Percentiles rank a stretch among this genome's conserved stretches.
Evolutionary conservation across 2,888 invertebrate genomes (phyloP).

Genomic region (Suillia variegata): DNA sequence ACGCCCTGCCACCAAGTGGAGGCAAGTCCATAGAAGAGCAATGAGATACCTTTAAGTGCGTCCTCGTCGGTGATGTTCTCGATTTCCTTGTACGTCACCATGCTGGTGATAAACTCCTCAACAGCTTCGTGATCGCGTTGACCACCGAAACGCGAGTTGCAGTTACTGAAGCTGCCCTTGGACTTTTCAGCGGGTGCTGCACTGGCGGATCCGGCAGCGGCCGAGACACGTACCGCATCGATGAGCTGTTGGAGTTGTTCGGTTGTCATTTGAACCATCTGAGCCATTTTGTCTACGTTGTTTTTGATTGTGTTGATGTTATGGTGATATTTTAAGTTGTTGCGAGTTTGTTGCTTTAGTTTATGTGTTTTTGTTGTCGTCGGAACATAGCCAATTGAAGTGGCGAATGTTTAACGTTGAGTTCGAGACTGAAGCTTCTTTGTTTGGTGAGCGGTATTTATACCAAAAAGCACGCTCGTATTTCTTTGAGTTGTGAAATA

Average conservation of each 20-base stretch:
- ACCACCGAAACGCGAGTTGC: slow-evolving; percentile 45
- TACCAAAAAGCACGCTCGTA: too few relatives aligned
- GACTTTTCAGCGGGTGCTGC: slow-evolving; percentile 32
- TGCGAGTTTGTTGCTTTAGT: too few relatives aligned
- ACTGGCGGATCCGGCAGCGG: slow-evolving; percentile 28
- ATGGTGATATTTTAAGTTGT: too few relatives aligned
- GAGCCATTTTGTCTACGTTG: too few relatives aligned
- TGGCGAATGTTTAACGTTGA: too few relatives aligned
- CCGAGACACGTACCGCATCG: slow-evolving; percentile 43
- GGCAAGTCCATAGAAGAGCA: slow-evolving; percentile 47
- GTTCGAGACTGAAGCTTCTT: too few relatives aligned
- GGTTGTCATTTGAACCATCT: slow-evolving; percentile 49
- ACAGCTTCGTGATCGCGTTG: slow-evolving; percentile 56
- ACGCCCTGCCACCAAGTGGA: slow-evolving; percentile 56
- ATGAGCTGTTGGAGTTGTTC: slow-evolving; percentile 51
- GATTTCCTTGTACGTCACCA: slow-evolving; percentile 54
- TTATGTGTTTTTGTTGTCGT: too few relatives aligned
- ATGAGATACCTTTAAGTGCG: slow-evolving; percentile 49
- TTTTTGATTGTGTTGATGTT: too few relatives aligned
- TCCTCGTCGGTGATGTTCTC: slow-evolving; percentile 53
- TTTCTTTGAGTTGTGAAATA: too few relatives aligned
- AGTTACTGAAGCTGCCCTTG: slow-evolving; percentile 54
- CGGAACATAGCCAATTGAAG: too few relatives aligned
- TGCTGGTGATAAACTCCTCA: slow-evolving; percentile 51
- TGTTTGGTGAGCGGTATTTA: too few relatives aligned